Evolutionary conservation across 2,888 invertebrate genomes (phyloP), one percentile per base, ranked within the genome.

Genomic region (Leptinotarsa juncta): DNA sequence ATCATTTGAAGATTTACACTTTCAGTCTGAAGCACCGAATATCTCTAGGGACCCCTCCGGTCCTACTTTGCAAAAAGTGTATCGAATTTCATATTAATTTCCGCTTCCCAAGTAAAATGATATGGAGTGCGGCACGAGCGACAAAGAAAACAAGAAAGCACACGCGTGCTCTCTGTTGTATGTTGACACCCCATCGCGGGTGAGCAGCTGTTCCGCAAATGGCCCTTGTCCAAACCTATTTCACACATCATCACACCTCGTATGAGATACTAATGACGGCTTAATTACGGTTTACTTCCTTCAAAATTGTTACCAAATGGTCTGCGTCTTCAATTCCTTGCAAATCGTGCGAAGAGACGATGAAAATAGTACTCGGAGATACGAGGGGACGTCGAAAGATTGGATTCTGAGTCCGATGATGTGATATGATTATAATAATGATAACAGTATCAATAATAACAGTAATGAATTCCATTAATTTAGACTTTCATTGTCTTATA

Each of bases 191-290:
- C 60, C 23, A 20, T 23, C 57, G 42, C 42, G 42, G 42, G 20
- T 14, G 50, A 72, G 60, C 75, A 72, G 69, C 85, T 86, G 86
- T 82, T 81, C 79, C 80, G 81, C 83, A 85, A 86, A 86, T 86
- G 86, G 85, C 84, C 84, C 83, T 75, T 86, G 84, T 86, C 85
- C 85, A 85, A 86, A 84, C 83, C 83, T 83, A 85, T 86, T 86
- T 85, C 82, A 85, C 84, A 82, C 83, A 83, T 84, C 83, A 83
- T 82, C 82, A 81, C 84, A 81, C 83, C 78, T 82, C 82, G 82
- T 82, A 83, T 83, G 82, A 81, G 81, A 62, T 65, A 66, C 62
- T 69, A 74, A 72, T 70, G 72, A 68, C 68, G 67, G 65, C 67
- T 60, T 67, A 75, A 75, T 73, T 75, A 73, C 69, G 70, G 51